A percentile compares a stretch with the other conserved stretches of the same genome.
Evolutionary conservation across 2,797 vertebrate species (phyloP).

Genomic region (Atherinosoma microstoma): DNA sequence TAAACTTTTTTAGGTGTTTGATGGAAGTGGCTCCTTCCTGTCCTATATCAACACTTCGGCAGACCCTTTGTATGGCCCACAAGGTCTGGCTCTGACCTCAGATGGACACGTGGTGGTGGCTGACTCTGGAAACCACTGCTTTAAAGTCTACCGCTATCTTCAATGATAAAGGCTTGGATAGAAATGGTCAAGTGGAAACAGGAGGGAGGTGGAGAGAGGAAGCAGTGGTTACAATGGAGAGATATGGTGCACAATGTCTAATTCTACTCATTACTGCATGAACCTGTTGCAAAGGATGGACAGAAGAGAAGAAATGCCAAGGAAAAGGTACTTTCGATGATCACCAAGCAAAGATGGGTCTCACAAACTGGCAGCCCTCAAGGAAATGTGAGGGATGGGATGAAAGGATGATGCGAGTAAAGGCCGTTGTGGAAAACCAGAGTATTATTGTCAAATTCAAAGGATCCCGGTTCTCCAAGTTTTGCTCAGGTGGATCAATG

Average conservation of each 20-base stretch:
- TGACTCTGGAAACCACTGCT: constrained; percentile 99
- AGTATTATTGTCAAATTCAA: constrained; percentile 28
- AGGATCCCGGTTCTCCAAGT: background rate
- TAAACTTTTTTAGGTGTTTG: constrained; percentile 88
- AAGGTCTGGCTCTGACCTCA: constrained; percentile 95
- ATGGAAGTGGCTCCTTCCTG: constrained; percentile 95
- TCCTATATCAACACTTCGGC: constrained; percentile 99
- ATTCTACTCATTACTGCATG: constrained; percentile 49
- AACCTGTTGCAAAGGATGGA: constrained; percentile 16
- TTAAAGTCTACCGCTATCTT: constrained; percentile 98
- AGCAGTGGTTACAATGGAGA: background rate
- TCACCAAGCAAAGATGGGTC: background rate
- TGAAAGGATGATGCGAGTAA: background rate
- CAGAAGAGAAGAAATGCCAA: background rate
- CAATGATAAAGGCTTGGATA: constrained; percentile 82
- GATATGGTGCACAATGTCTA: constrained; percentile 19
- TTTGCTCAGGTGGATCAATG: background rate
- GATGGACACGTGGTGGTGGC: constrained; percentile 98
- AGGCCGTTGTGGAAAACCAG: constrained; percentile 16
- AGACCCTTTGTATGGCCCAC: constrained; percentile 96
- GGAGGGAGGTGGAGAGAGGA: background rate
- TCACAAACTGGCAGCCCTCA: background rate
- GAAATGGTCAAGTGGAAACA: background rate
- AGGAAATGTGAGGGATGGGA: constrained; percentile 2
- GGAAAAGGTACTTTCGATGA: constrained; percentile 4